Evolutionary conservation across 2,113 vertebrate species (phyloP).

Genomic region (Capreolus pygargus): DNA sequence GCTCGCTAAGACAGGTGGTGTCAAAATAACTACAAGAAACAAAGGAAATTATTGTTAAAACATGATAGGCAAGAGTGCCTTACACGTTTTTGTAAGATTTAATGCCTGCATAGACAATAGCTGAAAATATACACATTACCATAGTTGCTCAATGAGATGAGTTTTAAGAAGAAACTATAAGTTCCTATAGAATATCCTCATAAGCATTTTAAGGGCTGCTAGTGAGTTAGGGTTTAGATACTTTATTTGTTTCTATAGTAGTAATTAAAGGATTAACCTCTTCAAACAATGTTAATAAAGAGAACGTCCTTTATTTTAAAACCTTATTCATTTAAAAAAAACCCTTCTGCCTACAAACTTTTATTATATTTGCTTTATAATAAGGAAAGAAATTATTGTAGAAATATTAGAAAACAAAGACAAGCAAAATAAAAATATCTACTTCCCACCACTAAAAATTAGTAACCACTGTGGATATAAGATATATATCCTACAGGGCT

Average conservation of each 20-base stretch:
- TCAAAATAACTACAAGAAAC: neutral
- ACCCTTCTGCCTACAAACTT: neutral
- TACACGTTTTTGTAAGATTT: neutral
- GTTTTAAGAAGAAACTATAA: neutral
- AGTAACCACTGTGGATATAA: neutral
- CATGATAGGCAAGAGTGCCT: neutral
- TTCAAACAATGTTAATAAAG: conserved; percentile 30
- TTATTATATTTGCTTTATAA: conserved; percentile 15
- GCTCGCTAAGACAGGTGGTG: neutral
- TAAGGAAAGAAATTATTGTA: conserved; percentile 2
- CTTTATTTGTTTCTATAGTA: neutral
- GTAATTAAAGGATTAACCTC: neutral
- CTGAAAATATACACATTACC: neutral
- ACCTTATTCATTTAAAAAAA: neutral
- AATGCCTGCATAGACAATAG: neutral
- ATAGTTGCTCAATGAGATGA: neutral
- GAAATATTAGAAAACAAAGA: neutral
- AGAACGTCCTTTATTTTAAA: conserved; percentile 5
- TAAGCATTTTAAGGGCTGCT: neutral
- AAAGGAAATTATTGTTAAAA: conserved; percentile 13
- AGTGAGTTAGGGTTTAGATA: neutral
- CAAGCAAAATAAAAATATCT: conserved; percentile 27
- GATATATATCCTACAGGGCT: neutral
- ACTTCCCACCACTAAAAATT: neutral
- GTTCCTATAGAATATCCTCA: neutral